Base-by-base conservation (phyloP, 1,140 invertebrate species). In the Pristionchus pacificus region DNA sequence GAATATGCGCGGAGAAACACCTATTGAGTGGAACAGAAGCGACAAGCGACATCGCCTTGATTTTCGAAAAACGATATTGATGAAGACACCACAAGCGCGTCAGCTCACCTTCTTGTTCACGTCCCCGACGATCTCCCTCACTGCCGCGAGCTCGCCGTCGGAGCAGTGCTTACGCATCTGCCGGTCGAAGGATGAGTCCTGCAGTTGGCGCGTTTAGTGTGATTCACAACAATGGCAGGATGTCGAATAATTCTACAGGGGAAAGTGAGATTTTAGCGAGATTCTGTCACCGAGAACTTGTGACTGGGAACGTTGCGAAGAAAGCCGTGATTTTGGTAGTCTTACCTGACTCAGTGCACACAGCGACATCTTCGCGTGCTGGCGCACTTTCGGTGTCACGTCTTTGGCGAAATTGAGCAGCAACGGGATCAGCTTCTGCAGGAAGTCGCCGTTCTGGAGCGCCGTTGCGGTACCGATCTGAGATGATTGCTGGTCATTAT, bases 31-130 rank as follows among this genome's bases (percentile, higher is more conserved):
- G n/a, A n/a, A n/a, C n/a, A n/a, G n/a, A n/a, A n/a, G n/a, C n/a
- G n/a, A n/a, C n/a, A n/a, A n/a, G n/a, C n/a, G n/a, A n/a, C n/a
- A n/a, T n/a, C n/a, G n/a, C n/a, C n/a, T n/a, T n/a, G n/a, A n/a
- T n/a, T n/a, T n/a, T n/a, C n/a, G n/a, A n/a, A n/a, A n/a, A n/a
- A n/a, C n/a, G n/a, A n/a, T n/a, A n/a, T n/a, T n/a, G n/a, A n/a
- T n/a, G n/a, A n/a, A n/a, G n/a, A n/a, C n/a, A n/a, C n/a, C n/a
- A n/a, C n/a, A n/a, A n/a, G n/a, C n/a, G n/a, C n/a, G n/a, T n/a
- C n/a, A n/a, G n/a, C 62, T 61, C 28, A 72, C 71, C 27, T 60
- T 63, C 38, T 73, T 73, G 24, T 73, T 66, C 58, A 73, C 62
- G 38, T 73, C 59, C 28, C 68, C 65, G 31, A 73, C 28, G 1